A percentile compares a stretch with the other conserved stretches of the same genome.
Evolutionary conservation across 2,797 vertebrate species (phyloP).

Genomic region (Centropyge bicolor): DNA sequence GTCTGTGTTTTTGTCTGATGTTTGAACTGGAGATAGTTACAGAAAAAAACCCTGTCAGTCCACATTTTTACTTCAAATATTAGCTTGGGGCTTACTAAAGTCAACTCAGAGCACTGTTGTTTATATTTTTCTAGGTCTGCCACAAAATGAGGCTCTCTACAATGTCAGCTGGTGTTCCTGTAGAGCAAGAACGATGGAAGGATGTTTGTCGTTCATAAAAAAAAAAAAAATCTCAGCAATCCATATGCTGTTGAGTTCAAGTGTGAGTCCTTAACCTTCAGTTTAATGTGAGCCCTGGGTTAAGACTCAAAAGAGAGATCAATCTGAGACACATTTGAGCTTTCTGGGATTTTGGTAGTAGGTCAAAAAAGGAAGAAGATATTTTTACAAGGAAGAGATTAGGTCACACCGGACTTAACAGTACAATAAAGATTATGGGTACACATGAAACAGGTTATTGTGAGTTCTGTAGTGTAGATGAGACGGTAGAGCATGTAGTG

Average conservation of each 20-base stretch:
- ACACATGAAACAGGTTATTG: too few species aligned
- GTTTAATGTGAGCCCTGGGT: conserved; percentile 12
- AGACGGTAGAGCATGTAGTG: too few species aligned
- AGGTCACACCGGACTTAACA: too few species aligned
- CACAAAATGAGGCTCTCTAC: conserved; percentile 11
- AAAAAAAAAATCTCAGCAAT: not conserved
- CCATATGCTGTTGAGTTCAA: conserved; percentile 3
- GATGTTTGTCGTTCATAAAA: conserved; percentile 17
- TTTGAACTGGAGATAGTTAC: not conserved
- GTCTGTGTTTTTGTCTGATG: conserved; percentile 14
- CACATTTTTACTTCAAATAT: conserved; percentile 13
- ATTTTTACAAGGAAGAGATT: too few species aligned
- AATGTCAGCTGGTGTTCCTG: not conserved
- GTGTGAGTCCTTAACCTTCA: conserved; percentile 26
- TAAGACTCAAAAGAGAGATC: conserved; percentile 41
- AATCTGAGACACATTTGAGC: conserved; percentile 23
- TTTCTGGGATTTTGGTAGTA: conserved; percentile 28
- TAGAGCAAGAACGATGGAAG: conserved; percentile 18
- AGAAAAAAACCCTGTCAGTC: not conserved
- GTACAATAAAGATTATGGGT: too few species aligned
- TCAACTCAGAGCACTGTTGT: not conserved
- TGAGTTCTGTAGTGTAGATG: too few species aligned
- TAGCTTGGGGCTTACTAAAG: conserved; percentile 16
- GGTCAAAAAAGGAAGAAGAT: too few species aligned
- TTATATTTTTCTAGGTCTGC: conserved; percentile 12